Conservation (phyloP, 2,797 vertebrate genomes). For the Pygocentrus nattereri region DNA sequence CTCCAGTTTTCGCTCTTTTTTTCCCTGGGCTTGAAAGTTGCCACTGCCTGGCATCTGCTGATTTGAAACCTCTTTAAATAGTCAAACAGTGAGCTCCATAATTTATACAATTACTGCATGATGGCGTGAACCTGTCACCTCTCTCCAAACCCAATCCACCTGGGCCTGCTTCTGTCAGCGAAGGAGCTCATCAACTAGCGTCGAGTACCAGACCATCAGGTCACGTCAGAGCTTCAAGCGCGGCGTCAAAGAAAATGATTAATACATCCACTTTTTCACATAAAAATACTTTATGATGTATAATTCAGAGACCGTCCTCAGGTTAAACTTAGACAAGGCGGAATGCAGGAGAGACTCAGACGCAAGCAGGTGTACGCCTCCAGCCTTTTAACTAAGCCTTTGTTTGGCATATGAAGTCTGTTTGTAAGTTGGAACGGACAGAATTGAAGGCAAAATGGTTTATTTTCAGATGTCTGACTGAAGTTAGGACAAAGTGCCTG, state of each 20-base stretch:
- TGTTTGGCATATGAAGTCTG: neutral
- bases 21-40: conserved; percentile 28
- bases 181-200: neutral
- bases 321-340: conserved; percentile 3
- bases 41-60: conserved; percentile 29
- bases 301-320: neutral
- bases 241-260: conserved; percentile 1
- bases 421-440: neutral
- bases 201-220: neutral
- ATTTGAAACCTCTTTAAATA: conserved; percentile 38
- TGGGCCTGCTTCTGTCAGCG: neutral
- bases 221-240: neutral
- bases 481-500: neutral
- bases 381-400: neutral
- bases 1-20: conserved; percentile 35
- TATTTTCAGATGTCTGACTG: neutral
- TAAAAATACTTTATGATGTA: conserved; percentile 16
- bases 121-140: conserved; percentile 44
- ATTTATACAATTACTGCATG: conserved; percentile 54
- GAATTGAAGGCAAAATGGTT: neutral
- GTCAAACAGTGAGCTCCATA: conserved; percentile 31
- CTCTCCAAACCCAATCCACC: conserved; percentile 4
- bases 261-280: neutral
- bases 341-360: neutral
- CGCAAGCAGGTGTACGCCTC: neutral